Evolutionary conservation across 2,797 vertebrate genomes (phyloP).

Genomic region (Loriculus beryllinus): DNA sequence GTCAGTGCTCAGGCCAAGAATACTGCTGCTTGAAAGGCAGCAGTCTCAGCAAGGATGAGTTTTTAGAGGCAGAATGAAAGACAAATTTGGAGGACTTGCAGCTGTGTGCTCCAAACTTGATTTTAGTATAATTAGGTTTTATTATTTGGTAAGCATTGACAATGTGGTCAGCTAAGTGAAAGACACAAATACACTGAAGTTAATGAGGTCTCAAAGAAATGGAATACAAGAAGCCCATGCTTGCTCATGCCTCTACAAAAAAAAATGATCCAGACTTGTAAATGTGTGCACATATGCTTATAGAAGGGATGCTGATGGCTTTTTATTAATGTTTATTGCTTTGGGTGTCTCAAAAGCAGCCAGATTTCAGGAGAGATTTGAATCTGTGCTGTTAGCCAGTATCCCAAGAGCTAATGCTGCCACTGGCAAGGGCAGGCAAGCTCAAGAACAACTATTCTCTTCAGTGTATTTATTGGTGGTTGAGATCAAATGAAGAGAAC

Average conservation of each 20-base stretch:
- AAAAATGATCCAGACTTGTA: background rate
- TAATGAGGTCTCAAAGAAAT: background rate
- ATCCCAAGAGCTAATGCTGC: background rate
- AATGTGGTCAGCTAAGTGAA: background rate
- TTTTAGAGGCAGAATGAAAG: conserved; percentile 3
- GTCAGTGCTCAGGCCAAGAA: background rate
- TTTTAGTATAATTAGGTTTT: conserved; percentile 3
- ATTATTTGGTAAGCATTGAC: background rate
- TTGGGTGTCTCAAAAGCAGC: background rate
- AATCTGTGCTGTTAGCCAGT: background rate
- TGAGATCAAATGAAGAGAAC: background rate
- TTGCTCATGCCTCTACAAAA: background rate
- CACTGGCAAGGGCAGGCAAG: conserved; percentile 22
- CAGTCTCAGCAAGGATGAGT: background rate
- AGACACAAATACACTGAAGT: background rate
- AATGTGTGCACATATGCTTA: background rate
- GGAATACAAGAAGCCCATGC: background rate
- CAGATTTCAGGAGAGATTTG: conserved; percentile 14
- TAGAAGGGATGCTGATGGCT: background rate
- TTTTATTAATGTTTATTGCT: conserved; percentile 9
- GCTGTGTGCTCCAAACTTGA: background rate
- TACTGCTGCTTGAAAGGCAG: background rate
- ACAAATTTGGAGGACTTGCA: background rate
- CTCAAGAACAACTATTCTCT: background rate
- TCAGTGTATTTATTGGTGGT: background rate